Conservation (phyloP, 2,113 vertebrate species). For the Microtus montanus region DNA sequence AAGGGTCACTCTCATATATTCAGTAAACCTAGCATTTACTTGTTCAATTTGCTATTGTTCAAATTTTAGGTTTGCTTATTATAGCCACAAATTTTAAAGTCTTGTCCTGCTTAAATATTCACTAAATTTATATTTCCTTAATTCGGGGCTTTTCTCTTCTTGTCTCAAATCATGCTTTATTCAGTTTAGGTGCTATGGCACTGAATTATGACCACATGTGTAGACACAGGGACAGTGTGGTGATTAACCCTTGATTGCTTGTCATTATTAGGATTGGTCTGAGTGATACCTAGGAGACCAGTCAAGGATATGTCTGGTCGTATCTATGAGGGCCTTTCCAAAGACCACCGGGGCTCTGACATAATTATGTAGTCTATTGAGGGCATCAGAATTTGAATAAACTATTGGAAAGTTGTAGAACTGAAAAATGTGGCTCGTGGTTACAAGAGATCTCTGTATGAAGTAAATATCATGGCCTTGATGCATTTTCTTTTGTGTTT, state of each 20-base stretch:
- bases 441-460: too few species aligned
- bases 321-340: not conserved
- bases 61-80: not conserved
- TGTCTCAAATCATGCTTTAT: rapidly evolving
- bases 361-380: not conserved
- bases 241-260: not conserved
- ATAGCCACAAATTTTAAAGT: not conserved
- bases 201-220: not conserved
- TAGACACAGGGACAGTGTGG: not conserved
- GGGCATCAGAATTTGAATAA: not conserved
- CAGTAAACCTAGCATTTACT: not conserved
- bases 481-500: not conserved
- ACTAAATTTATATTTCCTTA: not conserved
- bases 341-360: not conserved
- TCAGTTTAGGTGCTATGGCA: not conserved
- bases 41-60: not conserved
- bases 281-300: not conserved
- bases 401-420: not conserved
- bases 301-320: not conserved
- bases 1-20: not conserved
- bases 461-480: not conserved
- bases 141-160: not conserved
- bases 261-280: not conserved
- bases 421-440: not conserved
- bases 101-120: not conserved